Conservation (phyloP, 2,888 invertebrate genomes). For the Yponomeuta sedellus region DNA sequence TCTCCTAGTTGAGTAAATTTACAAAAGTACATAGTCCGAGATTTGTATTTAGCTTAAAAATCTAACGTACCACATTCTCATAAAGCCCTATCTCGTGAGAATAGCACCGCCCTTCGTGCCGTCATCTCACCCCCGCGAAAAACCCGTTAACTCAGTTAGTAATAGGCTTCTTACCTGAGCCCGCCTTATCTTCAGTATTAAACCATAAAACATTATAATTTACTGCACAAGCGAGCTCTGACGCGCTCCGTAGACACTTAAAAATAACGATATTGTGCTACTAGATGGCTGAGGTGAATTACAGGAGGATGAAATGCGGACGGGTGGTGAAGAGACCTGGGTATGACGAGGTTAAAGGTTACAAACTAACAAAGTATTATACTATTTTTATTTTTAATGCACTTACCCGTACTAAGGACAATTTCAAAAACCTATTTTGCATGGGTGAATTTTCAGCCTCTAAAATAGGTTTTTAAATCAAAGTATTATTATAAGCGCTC, state of each 20-base stretch:
- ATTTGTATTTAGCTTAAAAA: too few species aligned
- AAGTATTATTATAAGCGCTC: too few species aligned
- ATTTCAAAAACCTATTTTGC: too few species aligned
- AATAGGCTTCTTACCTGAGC: constrained; percentile 63
- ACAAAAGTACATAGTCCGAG: too few species aligned
- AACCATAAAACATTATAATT: constrained; percentile 77
- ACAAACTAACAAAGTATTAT: too few species aligned
- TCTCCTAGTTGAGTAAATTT: too few species aligned
- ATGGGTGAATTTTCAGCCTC: too few species aligned
- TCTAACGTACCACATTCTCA: too few species aligned
- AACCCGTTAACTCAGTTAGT: constrained; percentile 65
- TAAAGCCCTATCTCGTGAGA: background rate
- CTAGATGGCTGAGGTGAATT: constrained; percentile 16
- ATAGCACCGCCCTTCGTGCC: constrained; percentile 7
- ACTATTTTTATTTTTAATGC: too few species aligned
- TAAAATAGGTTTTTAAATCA: too few species aligned
- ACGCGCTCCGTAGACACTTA: constrained; percentile 61
- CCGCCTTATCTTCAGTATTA: constrained; percentile 74
- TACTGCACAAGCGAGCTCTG: constrained; percentile 38
- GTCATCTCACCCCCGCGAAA: constrained; percentile 29
- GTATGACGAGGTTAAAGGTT: too few species aligned
- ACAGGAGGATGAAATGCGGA: constrained; percentile 1
- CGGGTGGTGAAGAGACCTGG: constrained; percentile 4
- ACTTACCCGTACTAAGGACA: too few species aligned
- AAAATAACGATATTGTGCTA: constrained; percentile 66